These are phyloP conservation scores for Chaetorhynchus papuensis DNA, from an alignment of 2,113 vertebrate species.

Conservation along the genomic window DNA sequence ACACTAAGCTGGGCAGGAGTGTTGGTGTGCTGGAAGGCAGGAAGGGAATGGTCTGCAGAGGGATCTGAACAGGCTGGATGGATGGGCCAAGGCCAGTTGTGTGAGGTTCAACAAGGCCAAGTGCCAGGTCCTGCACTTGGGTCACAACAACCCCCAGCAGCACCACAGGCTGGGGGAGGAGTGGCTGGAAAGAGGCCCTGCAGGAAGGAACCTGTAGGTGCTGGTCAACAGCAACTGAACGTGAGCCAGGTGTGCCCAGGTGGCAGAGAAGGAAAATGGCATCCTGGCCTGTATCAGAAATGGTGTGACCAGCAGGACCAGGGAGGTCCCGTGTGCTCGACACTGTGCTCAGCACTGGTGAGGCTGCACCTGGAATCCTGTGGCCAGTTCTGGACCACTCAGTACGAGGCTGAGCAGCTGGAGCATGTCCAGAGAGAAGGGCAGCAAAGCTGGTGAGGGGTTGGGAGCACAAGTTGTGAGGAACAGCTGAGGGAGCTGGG, in stretches of 20 bases:
- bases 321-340: background rate
- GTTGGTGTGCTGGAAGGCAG: background rate
- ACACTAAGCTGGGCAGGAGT: background rate
- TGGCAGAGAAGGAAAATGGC: fast-evolving
- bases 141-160: background rate
- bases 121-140: background rate
- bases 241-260: background rate
- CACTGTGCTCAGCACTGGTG: no score
- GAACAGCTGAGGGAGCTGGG: background rate
- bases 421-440: background rate
- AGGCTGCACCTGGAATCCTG: background rate
- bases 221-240: background rate
- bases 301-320: background rate
- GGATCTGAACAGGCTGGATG: background rate
- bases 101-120: background rate
- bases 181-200: background rate
- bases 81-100: fast-evolving
- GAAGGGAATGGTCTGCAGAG: background rate
- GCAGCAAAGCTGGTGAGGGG: background rate
- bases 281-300: fast-evolving
- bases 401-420: background rate
- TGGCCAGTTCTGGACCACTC: background rate
- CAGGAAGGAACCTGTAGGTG: background rate
- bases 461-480: background rate
- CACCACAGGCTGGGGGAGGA: background rate